Evolutionary conservation across 1,140 invertebrate species (phyloP).

Genomic region (Papilio polytes): DNA sequence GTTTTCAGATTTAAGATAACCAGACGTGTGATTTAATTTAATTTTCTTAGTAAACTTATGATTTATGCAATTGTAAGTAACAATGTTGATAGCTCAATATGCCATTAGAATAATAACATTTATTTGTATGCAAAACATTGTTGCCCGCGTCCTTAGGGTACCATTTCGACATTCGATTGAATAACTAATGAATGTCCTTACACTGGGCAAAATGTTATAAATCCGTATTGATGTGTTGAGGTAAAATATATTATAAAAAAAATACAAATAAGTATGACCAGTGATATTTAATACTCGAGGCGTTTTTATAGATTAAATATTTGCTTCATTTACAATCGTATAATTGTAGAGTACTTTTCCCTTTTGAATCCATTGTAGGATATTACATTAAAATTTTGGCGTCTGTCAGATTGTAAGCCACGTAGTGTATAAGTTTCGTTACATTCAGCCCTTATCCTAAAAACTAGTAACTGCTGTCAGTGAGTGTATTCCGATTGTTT

Average conservation of each 20-base stretch:
- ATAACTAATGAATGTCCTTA: constrained; percentile 55
- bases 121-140: constrained; percentile 48
- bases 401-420: too few relatives aligned
- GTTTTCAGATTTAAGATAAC: too few relatives aligned
- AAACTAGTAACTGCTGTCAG: not conserved
- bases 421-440: too few relatives aligned
- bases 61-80: not conserved
- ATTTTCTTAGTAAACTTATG: too few relatives aligned
- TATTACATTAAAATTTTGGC: too few relatives aligned
- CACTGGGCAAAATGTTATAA: constrained; percentile 50
- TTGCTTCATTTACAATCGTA: too few relatives aligned
- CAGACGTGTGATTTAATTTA: too few relatives aligned
- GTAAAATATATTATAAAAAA: constrained; percentile 27
- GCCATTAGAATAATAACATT: constrained; percentile 45
- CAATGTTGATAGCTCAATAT: constrained; percentile 31
- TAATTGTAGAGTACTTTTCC: too few relatives aligned
- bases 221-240: constrained; percentile 44
- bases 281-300: too few relatives aligned
- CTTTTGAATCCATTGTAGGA: too few relatives aligned
- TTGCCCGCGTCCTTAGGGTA: constrained; percentile 56
- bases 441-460: too few relatives aligned
- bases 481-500: not conserved
- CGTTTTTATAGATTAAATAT: too few relatives aligned
- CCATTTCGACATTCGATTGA: constrained; percentile 60
- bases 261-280: not conserved